Conservation (phyloP, 2,797 vertebrate genomes). For the Gallinago solitaria region DNA sequence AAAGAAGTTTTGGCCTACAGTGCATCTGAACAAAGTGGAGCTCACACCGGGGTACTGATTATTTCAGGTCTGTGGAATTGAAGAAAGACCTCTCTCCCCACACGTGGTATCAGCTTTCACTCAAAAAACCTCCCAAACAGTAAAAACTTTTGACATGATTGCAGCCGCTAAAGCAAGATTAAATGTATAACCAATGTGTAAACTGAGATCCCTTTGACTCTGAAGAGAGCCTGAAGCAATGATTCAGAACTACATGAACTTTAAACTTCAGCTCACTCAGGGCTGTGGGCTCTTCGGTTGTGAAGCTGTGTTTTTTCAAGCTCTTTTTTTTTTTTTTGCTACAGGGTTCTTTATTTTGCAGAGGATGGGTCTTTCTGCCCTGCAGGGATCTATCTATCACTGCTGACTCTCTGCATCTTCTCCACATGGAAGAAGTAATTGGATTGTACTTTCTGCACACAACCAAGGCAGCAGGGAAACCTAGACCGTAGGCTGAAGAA, state of each 20-base stretch:
- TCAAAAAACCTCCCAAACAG: slow-evolving; percentile 50
- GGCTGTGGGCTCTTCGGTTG: not conserved
- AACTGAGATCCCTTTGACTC: slow-evolving; percentile 21
- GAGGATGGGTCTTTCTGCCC: slow-evolving; percentile 29
- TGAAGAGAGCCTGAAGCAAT: slow-evolving; percentile 19
- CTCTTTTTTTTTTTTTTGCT: not conserved
- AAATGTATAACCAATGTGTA: not conserved
- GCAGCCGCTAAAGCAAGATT: not conserved
- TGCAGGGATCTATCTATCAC: slow-evolving; percentile 25
- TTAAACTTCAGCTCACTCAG: slow-evolving; percentile 20
- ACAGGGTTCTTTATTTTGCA: slow-evolving; percentile 43
- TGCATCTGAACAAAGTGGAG: slow-evolving; percentile 11
- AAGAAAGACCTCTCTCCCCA: slow-evolving; percentile 7
- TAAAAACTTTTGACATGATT: slow-evolving; percentile 52
- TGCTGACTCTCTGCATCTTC: slow-evolving; percentile 39
- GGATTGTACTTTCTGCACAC: slow-evolving; percentile 15
- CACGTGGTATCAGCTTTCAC: not conserved
- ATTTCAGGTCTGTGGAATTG: not conserved
- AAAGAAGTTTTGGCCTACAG: not conserved
- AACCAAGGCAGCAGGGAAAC: slow-evolving; percentile 7
- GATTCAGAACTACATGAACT: slow-evolving; percentile 16
- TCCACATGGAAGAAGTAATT: slow-evolving; percentile 54
- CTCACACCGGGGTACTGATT: not conserved
- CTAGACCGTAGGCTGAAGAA: not conserved
- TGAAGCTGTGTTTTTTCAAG: not conserved